A percentile compares a stretch with the other conserved stretches of the same genome.
Conservation (phyloP, 2,113 vertebrate genomes). For the Charadrius vociferus region DNA sequence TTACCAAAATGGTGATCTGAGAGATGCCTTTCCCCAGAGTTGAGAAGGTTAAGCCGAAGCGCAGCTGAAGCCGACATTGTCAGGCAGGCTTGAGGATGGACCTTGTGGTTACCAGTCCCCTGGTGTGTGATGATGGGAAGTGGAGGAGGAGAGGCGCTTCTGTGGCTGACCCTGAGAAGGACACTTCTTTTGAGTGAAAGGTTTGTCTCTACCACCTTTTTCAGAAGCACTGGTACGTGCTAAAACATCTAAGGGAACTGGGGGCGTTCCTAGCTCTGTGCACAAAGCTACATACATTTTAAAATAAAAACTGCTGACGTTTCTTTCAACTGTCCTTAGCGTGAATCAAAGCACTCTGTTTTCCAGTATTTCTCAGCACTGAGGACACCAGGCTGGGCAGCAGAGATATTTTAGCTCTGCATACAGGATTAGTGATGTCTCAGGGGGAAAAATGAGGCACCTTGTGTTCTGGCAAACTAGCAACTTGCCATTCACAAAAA, state of each 20-base stretch:
- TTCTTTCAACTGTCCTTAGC: not conserved
- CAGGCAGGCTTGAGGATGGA: not conserved
- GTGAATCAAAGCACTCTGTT: not conserved
- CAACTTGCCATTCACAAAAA: not conserved
- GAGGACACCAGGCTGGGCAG: not conserved
- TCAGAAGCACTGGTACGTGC: not conserved
- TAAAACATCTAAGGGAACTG: not conserved
- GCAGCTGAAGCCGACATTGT: not conserved
- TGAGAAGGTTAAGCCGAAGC: not conserved
- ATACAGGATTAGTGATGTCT: not conserved
- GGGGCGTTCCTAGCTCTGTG: not conserved
- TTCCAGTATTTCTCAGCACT: not conserved
- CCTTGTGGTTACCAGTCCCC: not conserved
- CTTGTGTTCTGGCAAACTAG: not conserved
- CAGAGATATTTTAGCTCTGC: not conserved
- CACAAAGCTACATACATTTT: not conserved
- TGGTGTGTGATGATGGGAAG: not conserved
- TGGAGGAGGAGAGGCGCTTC: not conserved
- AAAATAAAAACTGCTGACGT: slow-evolving; percentile 2
- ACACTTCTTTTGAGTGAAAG: not conserved
- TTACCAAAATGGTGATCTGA: not conserved
- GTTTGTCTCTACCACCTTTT: not conserved
- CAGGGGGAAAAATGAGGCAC: not conserved
- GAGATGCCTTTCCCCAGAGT: not conserved
- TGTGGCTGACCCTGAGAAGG: not conserved